These are phyloP conservation scores for Canis aureus DNA, from an alignment of 2,113 vertebrate species.

Conservation along the genomic window DNA sequence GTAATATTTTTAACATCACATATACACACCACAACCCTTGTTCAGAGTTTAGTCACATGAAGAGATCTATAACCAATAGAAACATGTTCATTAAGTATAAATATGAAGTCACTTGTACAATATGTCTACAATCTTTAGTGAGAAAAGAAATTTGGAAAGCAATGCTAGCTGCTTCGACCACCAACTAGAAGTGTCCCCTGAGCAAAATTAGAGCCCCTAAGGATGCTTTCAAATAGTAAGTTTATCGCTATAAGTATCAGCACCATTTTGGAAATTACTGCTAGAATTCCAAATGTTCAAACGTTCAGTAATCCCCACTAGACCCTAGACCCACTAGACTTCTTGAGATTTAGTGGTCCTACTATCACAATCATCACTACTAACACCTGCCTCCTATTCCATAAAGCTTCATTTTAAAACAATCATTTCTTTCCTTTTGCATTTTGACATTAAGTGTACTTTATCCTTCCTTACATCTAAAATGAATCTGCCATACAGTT, in stretches of 20 bases:
- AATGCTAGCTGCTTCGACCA: not conserved
- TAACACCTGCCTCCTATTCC: not conserved
- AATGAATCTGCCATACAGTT: not conserved
- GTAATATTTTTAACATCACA: not conserved
- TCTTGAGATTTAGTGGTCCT: not conserved
- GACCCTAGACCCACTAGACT: not conserved
- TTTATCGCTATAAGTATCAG: slow-evolving; percentile 30
- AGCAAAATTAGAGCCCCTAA: not conserved
- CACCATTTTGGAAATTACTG: slow-evolving; percentile 22
- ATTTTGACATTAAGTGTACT: slow-evolving; percentile 21
- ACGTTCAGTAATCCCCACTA: slow-evolving; percentile 1
- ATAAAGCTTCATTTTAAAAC: not conserved
- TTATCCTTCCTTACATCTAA: not conserved
- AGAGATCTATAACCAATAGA: slow-evolving; percentile 12
- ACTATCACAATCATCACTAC: not conserved
- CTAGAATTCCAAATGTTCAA: slow-evolving; percentile 41
- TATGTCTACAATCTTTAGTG: not conserved
- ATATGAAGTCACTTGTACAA: not conserved
- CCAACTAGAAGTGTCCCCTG: not conserved
- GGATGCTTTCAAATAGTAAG: not conserved
- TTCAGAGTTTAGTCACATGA: slow-evolving; percentile 3
- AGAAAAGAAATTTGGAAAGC: not conserved
- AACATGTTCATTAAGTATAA: not conserved
- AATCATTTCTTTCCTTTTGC: not conserved
- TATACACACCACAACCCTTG: not conserved